A percentile compares a stretch with the other conserved stretches of the same genome.
Evolutionary conservation across 2,797 vertebrate genomes (phyloP).

Genomic region (Hirundo rustica): DNA sequence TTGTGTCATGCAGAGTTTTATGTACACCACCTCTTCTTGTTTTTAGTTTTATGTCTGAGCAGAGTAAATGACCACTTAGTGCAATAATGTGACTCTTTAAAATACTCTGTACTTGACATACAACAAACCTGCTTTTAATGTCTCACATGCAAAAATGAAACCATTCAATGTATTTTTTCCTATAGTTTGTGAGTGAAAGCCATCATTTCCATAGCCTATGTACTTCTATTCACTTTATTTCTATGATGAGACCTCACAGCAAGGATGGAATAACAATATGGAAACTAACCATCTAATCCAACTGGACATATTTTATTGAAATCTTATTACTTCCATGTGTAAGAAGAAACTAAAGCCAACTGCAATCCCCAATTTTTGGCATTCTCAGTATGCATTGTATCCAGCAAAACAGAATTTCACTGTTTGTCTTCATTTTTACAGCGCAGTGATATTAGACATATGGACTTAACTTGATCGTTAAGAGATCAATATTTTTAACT

Average conservation of each 20-base stretch:
- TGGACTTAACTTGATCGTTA: constrained; percentile 33
- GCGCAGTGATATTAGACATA: constrained; percentile 53
- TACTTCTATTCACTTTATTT: constrained; percentile 38
- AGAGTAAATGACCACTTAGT: background rate
- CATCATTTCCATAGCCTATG: background rate
- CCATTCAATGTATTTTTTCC: background rate
- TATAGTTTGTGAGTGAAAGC: background rate
- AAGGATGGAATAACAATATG: constrained; percentile 76
- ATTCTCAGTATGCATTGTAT: constrained; percentile 16
- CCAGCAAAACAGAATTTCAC: constrained; percentile 60
- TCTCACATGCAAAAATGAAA: background rate
- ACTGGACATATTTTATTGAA: constrained; percentile 69
- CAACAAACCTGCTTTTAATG: background rate
- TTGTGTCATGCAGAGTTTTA: accelerated
- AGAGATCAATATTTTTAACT: constrained; percentile 31
- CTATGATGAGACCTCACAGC: constrained; percentile 73
- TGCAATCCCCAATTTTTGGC: constrained; percentile 71
- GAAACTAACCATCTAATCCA: constrained; percentile 76
- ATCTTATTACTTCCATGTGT: constrained; percentile 81
- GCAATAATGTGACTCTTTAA: background rate
- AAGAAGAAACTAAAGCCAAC: constrained; percentile 68
- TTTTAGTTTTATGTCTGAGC: background rate
- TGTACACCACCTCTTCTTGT: background rate
- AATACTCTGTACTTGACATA: background rate
- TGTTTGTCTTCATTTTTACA: constrained; percentile 62